Evolutionary conservation across 2,113 vertebrate species (phyloP), one percentile per base, ranked within the genome.

Genomic region (Cinclus cinclus): DNA sequence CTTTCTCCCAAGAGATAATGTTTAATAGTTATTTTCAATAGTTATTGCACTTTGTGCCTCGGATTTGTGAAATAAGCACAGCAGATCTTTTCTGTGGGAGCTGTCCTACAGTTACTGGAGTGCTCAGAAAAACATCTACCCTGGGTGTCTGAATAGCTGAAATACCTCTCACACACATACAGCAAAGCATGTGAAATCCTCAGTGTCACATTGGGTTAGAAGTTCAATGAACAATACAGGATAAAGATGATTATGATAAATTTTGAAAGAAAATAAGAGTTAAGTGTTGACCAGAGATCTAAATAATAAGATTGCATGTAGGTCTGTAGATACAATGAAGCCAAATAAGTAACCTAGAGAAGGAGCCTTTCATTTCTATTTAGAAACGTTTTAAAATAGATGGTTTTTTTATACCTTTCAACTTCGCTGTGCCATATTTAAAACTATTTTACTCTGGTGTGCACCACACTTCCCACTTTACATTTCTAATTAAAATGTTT

Each of bases 401-500:
- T 2, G 13, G 20, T 41, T 80, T 83, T 71, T 84, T 75, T 87
- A 49, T 87, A 49, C 33, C 58, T 89, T 88, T 60, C 18, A 17
- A n/a, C 39, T 88, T 94, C 60, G 60, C 31, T 80, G 81, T 58
- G 53, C 77, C 50, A 14, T 76, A 67, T 88, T 93, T 92, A 83
- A 94, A 88, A 76, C 47, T 21, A 19, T 84, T 92, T 95, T 58
- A 58, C 53, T 97, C 94, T 95, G 96, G 79, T 97, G 83, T 98
- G 97, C 85, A 96, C 97, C 98, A 97, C 96, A 97, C 96, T 98
- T 93, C 89, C 91, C 87, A 82, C 70, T 98, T 97, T 96, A 92
- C 93, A 89, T 95, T 98, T 98, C 97, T 98, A 99, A 99, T 99
- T 98, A 98, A 98, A 98, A 98, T 97, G 97, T 98, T 97, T 98